Evolutionary conservation across 2,888 invertebrate genomes (phyloP).

Genomic region (Lypha dubia): DNA sequence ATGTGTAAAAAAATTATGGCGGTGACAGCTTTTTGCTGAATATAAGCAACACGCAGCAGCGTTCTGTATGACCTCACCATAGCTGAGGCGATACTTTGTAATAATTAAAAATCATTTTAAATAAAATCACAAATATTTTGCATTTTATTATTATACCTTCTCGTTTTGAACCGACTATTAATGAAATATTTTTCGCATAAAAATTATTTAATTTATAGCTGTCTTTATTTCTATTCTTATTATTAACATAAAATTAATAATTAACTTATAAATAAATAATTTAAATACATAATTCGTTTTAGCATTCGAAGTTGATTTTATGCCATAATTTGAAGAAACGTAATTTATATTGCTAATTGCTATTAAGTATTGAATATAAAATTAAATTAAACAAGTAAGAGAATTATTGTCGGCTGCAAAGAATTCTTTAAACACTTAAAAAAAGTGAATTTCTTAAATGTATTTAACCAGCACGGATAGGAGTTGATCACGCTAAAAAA

Average conservation of each 20-base stretch:
- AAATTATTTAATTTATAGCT: not conserved
- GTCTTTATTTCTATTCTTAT: not conserved
- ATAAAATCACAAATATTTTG: not conserved
- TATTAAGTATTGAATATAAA: constrained; percentile 49
- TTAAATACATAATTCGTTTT: constrained; percentile 5
- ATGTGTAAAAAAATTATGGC: too few relatives aligned
- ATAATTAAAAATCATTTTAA: not conserved
- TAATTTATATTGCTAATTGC: constrained; percentile 60
- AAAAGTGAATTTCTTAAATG: too few relatives aligned
- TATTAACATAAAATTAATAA: constrained; percentile 24
- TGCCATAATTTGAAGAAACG: constrained; percentile 10
- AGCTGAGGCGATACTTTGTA: too few relatives aligned
- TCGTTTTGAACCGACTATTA: not conserved
- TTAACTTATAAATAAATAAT: constrained; percentile 14
- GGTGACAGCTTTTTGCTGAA: too few relatives aligned
- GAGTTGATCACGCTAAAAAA: too few relatives aligned
- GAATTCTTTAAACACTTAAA: not conserved
- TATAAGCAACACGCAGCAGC: too few relatives aligned
- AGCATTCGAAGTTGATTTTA: not conserved
- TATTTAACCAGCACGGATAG: too few relatives aligned
- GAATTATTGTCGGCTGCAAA: not conserved
- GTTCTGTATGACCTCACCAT: too few relatives aligned
- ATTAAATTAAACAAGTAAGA: constrained; percentile 1
- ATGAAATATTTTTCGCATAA: not conserved
- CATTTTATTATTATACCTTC: not conserved